Evolutionary conservation across 2,888 invertebrate genomes (phyloP).

Genomic region (Dichetophora obliterata): DNA sequence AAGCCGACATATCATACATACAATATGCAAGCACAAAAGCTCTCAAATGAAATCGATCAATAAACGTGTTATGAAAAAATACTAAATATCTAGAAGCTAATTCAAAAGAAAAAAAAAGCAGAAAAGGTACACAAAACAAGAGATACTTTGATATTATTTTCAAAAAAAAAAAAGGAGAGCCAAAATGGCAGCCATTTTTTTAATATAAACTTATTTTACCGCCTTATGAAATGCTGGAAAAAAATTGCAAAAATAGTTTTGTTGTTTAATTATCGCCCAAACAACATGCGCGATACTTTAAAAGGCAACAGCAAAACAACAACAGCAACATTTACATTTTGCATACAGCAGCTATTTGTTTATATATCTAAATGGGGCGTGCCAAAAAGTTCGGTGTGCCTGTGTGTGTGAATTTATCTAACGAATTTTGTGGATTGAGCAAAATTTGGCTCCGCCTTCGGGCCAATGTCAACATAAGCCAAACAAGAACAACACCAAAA

Average conservation of each 20-base stretch:
- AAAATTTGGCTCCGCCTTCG: slow-evolving; percentile 62
- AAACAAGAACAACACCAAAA: slow-evolving; percentile 40
- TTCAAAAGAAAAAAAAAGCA: neutral
- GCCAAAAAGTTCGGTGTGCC: slow-evolving; percentile 49
- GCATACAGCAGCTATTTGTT: slow-evolving; percentile 48
- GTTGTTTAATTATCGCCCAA: neutral
- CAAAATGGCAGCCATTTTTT: neutral
- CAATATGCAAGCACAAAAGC: slow-evolving; percentile 10
- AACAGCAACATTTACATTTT: neutral
- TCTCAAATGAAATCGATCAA: no score
- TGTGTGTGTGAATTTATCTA: slow-evolving; percentile 10
- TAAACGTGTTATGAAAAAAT: slow-evolving; percentile 2
- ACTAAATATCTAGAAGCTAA: neutral
- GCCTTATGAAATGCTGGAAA: neutral
- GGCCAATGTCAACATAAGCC: slow-evolving; percentile 49
- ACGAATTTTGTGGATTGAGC: slow-evolving; percentile 19
- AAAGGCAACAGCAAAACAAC: neutral
- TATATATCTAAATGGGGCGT: slow-evolving; percentile 65
- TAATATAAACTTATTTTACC: neutral
- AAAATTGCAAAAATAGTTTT: neutral
- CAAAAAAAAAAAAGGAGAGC: neutral
- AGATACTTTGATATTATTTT: neutral
- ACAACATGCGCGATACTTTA: neutral
- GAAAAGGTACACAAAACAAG: neutral
- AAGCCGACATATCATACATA: neutral